phyloP scores from a whole-genome alignment of 2,888 invertebrate species.

The Ormyrus thymus region DNA sequence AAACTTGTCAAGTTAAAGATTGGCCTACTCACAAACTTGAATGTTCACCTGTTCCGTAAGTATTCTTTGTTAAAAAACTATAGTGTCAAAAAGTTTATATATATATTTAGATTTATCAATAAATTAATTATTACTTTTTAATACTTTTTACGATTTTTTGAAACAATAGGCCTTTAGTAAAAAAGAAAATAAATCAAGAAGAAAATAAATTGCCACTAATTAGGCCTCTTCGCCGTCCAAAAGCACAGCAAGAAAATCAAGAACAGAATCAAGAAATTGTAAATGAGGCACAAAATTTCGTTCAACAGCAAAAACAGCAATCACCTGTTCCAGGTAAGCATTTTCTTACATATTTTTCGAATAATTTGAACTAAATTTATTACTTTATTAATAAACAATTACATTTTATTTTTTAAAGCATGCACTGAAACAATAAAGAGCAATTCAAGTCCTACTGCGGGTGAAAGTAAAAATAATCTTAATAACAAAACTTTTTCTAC shows the following conservation, averaged over 20 bases:
- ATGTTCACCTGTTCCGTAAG: conserved; percentile 67
- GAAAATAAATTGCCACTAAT: background rate
- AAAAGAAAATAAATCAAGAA: background rate
- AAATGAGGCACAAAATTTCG: background rate
- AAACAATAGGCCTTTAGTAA: conserved; percentile 51
- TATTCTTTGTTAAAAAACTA: conserved; percentile 39
- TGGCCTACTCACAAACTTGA: conserved; percentile 67
- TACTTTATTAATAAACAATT: no score
- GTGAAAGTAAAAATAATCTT: background rate
- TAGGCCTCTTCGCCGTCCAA: conserved; percentile 6
- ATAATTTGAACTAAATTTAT: no score
- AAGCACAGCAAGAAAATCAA: background rate
- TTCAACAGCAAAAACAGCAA: background rate
- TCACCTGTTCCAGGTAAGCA: conserved; percentile 7
- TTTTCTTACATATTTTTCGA: background rate
- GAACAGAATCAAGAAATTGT: background rate
- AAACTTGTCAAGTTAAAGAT: conserved; percentile 65
- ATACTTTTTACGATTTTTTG: conserved; percentile 4
- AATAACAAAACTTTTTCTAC: background rate
- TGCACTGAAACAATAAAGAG: background rate
- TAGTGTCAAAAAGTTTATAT: no score
- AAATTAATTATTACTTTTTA: conserved; percentile 5
- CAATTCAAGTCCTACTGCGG: background rate
- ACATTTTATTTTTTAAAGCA: no score
- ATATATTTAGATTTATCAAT: background rate